Percentiles rank a stretch among this genome's conserved stretches.
These are phyloP conservation scores for Contarinia nasturtii DNA, from an alignment of 1,140 invertebrate species.

Conservation along the genomic window DNA sequence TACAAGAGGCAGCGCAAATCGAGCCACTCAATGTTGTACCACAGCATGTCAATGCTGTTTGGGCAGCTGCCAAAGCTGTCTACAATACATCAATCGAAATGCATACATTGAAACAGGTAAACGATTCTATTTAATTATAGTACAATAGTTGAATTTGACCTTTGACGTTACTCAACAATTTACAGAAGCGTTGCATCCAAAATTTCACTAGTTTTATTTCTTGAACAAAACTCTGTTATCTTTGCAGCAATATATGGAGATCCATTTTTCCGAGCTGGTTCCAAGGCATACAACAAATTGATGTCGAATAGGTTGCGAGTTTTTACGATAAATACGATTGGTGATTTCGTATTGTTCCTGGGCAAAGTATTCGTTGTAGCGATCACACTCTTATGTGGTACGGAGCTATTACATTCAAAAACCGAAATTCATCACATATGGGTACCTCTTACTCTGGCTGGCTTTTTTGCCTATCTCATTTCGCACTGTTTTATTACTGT, in stretches of 20 bases:
- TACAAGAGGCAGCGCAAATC: constrained; percentile 13
- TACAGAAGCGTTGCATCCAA: neutral
- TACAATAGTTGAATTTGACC: neutral
- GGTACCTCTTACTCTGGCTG: constrained; percentile 41
- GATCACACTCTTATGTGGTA: constrained; percentile 36
- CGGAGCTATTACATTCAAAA: constrained; percentile 34
- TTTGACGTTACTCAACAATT: neutral
- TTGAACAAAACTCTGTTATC: neutral
- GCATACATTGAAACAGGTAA: constrained; percentile 62
- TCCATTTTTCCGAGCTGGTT: constrained; percentile 43
- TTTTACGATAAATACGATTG: constrained; percentile 56
- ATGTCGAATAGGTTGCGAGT: constrained; percentile 44
- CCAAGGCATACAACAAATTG: constrained; percentile 37
- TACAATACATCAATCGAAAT: constrained; percentile 54
- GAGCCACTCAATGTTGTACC: constrained; percentile 18
- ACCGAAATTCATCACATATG: constrained; percentile 43
- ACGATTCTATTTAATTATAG: constrained; percentile 1
- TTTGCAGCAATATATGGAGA: constrained; percentile 49
- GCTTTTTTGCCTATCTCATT: constrained; percentile 49
- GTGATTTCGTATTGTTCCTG: constrained; percentile 57
- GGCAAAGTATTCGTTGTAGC: constrained; percentile 50
- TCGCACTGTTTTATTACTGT: constrained; percentile 58
- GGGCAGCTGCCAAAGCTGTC: constrained; percentile 48
- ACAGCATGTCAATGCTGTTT: constrained; percentile 56
- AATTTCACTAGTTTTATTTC: neutral